Conservation (phyloP, 1,140 invertebrate genomes). For the Drosophila athabasca region DNA sequence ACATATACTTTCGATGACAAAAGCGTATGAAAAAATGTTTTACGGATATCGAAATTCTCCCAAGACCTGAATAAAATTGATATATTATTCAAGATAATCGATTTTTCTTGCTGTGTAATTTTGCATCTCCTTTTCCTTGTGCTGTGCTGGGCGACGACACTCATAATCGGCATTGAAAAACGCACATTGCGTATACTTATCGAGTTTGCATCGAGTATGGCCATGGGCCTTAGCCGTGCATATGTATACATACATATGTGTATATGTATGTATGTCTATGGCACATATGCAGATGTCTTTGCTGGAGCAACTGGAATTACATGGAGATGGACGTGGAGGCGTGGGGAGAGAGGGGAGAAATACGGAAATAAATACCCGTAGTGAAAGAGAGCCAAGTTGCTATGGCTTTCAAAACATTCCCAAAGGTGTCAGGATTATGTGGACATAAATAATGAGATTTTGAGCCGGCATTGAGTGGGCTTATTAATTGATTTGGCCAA, state of each 20-base stretch:
- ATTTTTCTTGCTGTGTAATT: not conserved
- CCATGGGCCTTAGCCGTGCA: not conserved
- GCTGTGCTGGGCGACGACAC: slow-evolving; percentile 63
- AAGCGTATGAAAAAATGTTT: too few relatives aligned
- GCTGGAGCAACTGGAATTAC: slow-evolving; percentile 34
- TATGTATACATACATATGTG: slow-evolving; percentile 6
- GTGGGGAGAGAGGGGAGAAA: too few relatives aligned
- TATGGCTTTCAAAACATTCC: slow-evolving; percentile 44
- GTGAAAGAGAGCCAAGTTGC: too few relatives aligned
- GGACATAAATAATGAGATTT: slow-evolving; percentile 54
- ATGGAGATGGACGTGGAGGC: slow-evolving; percentile 2
- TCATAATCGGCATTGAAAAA: slow-evolving; percentile 76
- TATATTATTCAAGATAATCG: too few relatives aligned
- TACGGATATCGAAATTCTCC: too few relatives aligned
- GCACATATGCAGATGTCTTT: slow-evolving; percentile 14
- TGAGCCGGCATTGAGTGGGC: slow-evolving; percentile 43
- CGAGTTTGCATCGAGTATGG: slow-evolving; percentile 23
- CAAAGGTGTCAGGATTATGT: slow-evolving; percentile 56
- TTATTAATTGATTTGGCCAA: slow-evolving; percentile 53
- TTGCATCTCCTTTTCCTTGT: not conserved
- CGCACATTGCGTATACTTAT: slow-evolving; percentile 58
- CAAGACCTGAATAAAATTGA: too few relatives aligned
- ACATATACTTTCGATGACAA: too few relatives aligned
- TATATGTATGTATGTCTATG: slow-evolving; percentile 2
- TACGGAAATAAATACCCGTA: too few relatives aligned